These are phyloP conservation scores for Budorcas taxicolor DNA, from an alignment of 2,113 vertebrate species.

Conservation along the genomic window DNA sequence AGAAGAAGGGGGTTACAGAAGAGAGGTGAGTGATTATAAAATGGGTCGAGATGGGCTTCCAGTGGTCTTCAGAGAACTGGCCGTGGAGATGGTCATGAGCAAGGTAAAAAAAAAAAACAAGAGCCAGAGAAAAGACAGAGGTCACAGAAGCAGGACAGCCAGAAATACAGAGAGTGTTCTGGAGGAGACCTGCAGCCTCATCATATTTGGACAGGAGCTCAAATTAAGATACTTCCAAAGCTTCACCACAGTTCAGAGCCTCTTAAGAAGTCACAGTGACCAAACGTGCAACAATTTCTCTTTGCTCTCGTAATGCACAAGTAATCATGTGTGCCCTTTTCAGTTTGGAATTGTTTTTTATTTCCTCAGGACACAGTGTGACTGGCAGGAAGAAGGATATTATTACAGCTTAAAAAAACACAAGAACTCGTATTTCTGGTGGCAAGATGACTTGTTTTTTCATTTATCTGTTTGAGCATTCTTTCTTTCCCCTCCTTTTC, in stretches of 20 bases:
- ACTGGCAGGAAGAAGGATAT: neutral
- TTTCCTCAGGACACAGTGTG: neutral
- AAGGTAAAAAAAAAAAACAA: neutral
- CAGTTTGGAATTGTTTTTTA: neutral
- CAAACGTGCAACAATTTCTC: neutral
- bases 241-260: neutral
- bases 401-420: neutral
- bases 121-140: neutral
- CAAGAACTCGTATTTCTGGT: neutral
- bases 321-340: neutral
- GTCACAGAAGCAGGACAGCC: neutral
- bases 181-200: neutral
- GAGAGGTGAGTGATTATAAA: neutral
- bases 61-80: neutral
- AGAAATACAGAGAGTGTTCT: neutral
- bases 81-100: neutral
- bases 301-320: neutral
- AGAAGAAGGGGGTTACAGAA: neutral
- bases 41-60: neutral
- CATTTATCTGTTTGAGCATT: neutral
- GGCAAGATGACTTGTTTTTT: neutral
- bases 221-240: neutral
- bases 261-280: neutral
- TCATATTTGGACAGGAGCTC: neutral
- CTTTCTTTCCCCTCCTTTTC: neutral